phyloP scores from a whole-genome alignment of 2,113 vertebrate genomes.

The Chaetorhynchus papuensis region DNA sequence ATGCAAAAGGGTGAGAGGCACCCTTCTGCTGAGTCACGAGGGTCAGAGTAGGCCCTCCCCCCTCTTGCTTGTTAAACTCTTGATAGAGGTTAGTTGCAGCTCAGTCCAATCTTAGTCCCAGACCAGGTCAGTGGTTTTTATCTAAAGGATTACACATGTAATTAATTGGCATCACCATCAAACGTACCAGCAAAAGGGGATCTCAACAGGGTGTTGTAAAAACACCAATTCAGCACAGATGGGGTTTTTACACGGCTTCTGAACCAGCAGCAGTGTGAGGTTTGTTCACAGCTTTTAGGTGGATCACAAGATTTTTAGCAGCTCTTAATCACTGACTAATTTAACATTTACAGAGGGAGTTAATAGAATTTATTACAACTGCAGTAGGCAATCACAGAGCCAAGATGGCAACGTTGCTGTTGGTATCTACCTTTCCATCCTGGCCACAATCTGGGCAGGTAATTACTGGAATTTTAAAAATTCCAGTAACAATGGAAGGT shows the following conservation, averaged over 20 bases:
- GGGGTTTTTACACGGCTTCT: background rate
- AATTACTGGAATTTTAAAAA: background rate
- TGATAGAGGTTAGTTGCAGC: background rate
- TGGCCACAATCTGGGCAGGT: background rate
- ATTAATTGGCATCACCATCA: background rate
- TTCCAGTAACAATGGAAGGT: background rate
- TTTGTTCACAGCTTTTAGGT: background rate
- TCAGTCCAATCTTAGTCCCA: background rate
- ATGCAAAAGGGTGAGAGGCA: background rate
- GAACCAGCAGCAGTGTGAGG: background rate
- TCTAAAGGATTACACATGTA: background rate
- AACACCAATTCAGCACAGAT: background rate
- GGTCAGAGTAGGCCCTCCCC: background rate
- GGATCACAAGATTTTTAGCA: background rate
- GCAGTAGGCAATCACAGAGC: background rate
- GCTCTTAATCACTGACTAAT: background rate
- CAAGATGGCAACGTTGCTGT: background rate
- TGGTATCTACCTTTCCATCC: background rate
- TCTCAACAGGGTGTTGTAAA: background rate
- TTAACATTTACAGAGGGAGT: background rate
- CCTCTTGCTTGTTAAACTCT: background rate
- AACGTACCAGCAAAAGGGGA: background rate
- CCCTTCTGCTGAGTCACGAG: background rate
- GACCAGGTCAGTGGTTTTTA: background rate
- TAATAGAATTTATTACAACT: background rate